phyloP scores from a whole-genome alignment of 1,140 invertebrate genomes.

The Subanguina moxae region DNA sequence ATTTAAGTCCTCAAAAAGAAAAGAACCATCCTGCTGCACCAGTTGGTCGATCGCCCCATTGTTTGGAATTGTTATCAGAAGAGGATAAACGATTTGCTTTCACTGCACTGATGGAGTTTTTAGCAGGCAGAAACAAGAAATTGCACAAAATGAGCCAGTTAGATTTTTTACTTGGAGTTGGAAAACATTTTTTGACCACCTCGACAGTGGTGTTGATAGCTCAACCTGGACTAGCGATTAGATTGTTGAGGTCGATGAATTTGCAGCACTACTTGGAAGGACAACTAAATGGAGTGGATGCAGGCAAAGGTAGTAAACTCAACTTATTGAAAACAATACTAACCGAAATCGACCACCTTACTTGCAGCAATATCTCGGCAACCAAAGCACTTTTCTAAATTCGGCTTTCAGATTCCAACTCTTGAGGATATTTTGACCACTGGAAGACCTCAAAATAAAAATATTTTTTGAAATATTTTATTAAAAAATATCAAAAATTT shows the following conservation, averaged over 20 bases:
- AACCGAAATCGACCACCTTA: too few relatives aligned
- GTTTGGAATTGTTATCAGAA: neutral
- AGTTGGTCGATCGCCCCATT: neutral
- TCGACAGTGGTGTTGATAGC: conserved; percentile 12
- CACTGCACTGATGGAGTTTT: neutral
- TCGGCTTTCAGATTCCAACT: too few relatives aligned
- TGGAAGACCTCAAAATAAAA: too few relatives aligned
- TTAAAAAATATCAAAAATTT: too few relatives aligned
- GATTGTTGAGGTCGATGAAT: conserved; percentile 14
- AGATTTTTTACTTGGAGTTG: conserved; percentile 1
- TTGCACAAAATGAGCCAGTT: neutral
- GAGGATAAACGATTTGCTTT: neutral
- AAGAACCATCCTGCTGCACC: neutral
- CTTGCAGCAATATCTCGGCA: too few relatives aligned
- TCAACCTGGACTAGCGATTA: conserved; percentile 13
- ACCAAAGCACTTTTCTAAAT: too few relatives aligned
- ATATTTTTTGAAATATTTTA: too few relatives aligned
- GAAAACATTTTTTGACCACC: conserved; percentile 8
- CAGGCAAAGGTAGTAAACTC: too few relatives aligned
- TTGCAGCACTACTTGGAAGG: conserved; percentile 1
- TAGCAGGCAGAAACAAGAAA: neutral
- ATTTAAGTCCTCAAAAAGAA: neutral
- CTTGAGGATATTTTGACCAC: too few relatives aligned
- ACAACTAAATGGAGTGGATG: neutral
- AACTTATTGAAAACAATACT: too few relatives aligned